phyloP scores from a whole-genome alignment of 2,797 vertebrate genomes.

The Eurystomus glaucurus region DNA sequence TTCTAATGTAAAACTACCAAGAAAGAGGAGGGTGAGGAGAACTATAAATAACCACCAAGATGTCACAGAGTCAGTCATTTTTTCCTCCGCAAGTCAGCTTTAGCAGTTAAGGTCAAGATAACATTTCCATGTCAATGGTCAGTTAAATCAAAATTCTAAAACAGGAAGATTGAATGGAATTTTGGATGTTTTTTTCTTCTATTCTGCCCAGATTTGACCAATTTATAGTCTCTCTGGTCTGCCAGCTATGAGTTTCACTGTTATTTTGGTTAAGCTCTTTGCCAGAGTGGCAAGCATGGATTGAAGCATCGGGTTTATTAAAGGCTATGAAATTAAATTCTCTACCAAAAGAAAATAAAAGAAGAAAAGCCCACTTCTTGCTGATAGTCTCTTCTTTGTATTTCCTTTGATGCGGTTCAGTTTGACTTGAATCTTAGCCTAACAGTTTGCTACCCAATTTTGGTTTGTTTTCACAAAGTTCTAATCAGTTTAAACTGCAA shows the following conservation, averaged over 20 bases:
- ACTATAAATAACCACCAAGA: conserved; percentile 65
- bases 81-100: conserved; percentile 65
- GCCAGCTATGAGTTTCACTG: conserved; percentile 42
- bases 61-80: conserved; percentile 66
- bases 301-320: conserved; percentile 50
- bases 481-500: conserved; percentile 67
- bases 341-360: conserved; percentile 12
- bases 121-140: conserved; percentile 77
- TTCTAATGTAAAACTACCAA: conserved; percentile 54
- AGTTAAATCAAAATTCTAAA: conserved; percentile 73
- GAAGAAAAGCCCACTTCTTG: not conserved
- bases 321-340: conserved; percentile 64
- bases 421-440: conserved; percentile 51
- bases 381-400: not conserved
- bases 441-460: conserved; percentile 23
- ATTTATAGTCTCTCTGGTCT: conserved; percentile 41
- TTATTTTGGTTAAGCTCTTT: conserved; percentile 70
- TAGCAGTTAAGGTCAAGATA: conserved; percentile 73
- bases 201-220: conserved; percentile 54
- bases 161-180: conserved; percentile 61
- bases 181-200: conserved; percentile 25
- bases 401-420: conserved; percentile 46
- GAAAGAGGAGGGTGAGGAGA: conserved; percentile 33
- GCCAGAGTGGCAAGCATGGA: conserved; percentile 62
- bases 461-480: conserved; percentile 65